Percentiles rank a stretch among this genome's conserved stretches.
Evolutionary conservation across 1,140 invertebrate genomes (phyloP).

Genomic region (Ditylenchus dipsaci): DNA sequence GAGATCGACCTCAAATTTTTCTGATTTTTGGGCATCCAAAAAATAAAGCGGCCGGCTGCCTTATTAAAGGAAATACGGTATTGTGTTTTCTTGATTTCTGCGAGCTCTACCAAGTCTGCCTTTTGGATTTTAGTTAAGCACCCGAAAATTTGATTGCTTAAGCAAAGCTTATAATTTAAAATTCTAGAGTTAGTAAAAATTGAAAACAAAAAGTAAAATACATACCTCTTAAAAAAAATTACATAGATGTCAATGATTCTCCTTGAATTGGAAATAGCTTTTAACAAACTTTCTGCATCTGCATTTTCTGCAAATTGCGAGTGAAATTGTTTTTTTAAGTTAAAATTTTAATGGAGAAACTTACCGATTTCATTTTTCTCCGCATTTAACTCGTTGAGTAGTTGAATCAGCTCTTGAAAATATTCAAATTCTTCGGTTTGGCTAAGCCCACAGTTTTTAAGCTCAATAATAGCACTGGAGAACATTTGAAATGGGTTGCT

Average conservation of each 20-base stretch:
- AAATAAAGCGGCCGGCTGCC: too few species aligned
- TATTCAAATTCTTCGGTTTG: background rate
- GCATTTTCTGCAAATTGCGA: background rate
- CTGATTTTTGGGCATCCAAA: too few species aligned
- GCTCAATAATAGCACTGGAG: conserved; percentile 18
- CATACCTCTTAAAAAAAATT: background rate
- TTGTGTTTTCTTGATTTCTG: too few species aligned
- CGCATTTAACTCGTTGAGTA: background rate
- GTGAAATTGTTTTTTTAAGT: background rate
- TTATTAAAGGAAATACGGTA: too few species aligned
- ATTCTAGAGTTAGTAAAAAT: too few species aligned
- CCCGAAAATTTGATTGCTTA: too few species aligned
- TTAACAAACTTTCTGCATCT: background rate
- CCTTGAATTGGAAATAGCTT: background rate
- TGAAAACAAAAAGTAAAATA: background rate
- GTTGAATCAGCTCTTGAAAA: background rate
- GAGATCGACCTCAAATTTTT: too few species aligned
- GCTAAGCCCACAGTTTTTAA: conserved; percentile 12
- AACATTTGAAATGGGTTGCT: conserved; percentile 10
- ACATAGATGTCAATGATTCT: background rate
- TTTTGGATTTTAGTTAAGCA: too few species aligned
- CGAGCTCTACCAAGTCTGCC: too few species aligned
- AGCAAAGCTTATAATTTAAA: too few species aligned
- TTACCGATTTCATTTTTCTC: background rate
- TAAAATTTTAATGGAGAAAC: background rate